Percentiles rank a stretch among this genome's conserved stretches.
These are phyloP conservation scores for Odontothrips loti DNA, from an alignment of 2,888 invertebrate genomes.

Conservation along the genomic window DNA sequence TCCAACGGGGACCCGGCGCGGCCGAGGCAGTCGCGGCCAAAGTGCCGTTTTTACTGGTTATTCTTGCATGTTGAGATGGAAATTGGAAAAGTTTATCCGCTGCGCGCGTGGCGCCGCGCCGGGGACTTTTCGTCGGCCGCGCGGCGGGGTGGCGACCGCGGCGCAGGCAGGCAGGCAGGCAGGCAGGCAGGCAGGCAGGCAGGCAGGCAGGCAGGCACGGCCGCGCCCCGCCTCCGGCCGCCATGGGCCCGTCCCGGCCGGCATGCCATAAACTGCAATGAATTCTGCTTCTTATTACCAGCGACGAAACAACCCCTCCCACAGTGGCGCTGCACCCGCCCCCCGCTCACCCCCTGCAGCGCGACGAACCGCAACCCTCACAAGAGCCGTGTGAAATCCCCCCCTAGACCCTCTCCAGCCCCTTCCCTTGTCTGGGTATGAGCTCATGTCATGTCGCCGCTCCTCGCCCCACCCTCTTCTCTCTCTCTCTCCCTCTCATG, in stretches of 20 bases:
- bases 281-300: constrained; percentile 5
- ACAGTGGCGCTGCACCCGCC: no score
- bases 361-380: no score
- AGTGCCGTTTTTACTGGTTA: constrained; percentile 20
- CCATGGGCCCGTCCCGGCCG: no score
- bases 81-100: constrained; percentile 25
- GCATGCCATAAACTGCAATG: constrained; percentile 16
- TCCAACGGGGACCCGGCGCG: not conserved
- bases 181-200: not conserved
- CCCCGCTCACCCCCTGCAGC: no score
- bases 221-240: no score
- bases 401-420: no score
- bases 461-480: no score
- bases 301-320: not conserved
- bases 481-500: no score
- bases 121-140: not conserved
- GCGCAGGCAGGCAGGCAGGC: not conserved
- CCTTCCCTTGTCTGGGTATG: no score
- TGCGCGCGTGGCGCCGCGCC: not conserved
- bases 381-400: no score
- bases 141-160: not conserved
- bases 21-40: not conserved
- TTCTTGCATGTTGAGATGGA: constrained; percentile 26
- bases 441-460: no score
- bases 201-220: not conserved